These are phyloP conservation scores for Vireo altiloquus DNA, from an alignment of 2,113 vertebrate species.

Conservation along the genomic window DNA sequence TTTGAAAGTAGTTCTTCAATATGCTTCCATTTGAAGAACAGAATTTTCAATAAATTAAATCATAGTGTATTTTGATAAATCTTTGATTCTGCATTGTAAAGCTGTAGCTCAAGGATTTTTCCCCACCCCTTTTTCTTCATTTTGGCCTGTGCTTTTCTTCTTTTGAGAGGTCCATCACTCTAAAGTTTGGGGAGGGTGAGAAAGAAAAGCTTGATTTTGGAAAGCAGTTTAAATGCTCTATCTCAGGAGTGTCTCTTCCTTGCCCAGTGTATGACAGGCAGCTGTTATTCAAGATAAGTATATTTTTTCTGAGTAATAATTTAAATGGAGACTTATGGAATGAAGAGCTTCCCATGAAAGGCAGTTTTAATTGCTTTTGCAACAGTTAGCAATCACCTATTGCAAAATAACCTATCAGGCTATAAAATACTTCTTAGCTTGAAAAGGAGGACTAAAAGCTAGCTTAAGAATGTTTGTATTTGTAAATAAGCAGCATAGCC, in stretches of 20 bases:
- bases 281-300: not conserved
- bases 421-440: not conserved
- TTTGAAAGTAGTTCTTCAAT: not conserved
- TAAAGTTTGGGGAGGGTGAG: not conserved
- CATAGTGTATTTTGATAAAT: not conserved
- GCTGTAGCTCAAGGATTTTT: not conserved
- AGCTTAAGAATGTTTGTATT: not conserved
- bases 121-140: fast-evolving
- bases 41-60: not conserved
- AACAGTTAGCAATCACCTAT: not conserved
- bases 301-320: not conserved
- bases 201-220: not conserved
- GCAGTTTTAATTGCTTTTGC: not conserved
- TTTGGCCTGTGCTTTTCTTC: not conserved
- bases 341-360: not conserved
- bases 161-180: not conserved
- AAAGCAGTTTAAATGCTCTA: not conserved
- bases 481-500: not conserved
- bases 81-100: not conserved
- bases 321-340: not conserved
- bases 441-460: not conserved
- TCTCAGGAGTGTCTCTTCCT: not conserved
- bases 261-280: not conserved
- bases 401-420: not conserved
- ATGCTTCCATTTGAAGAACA: not conserved